These are phyloP conservation scores for Chrysolina oricalcia DNA, from an alignment of 2,888 invertebrate species.

Conservation along the genomic window DNA sequence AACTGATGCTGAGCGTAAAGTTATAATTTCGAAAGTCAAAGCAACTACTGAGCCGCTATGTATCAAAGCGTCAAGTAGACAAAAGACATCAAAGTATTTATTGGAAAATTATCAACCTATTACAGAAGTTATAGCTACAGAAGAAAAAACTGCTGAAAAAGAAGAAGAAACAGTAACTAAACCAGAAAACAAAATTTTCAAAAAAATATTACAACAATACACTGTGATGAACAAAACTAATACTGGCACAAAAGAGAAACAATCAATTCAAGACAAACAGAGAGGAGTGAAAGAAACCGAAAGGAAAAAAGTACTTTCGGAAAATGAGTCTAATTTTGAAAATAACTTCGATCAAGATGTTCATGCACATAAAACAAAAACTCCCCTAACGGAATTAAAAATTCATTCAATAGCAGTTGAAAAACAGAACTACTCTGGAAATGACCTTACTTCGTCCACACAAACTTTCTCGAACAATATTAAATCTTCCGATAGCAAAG, in stretches of 20 bases:
- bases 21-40: background rate
- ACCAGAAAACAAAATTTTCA: background rate
- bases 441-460: background rate
- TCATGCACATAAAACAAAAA: background rate
- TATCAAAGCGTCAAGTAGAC: background rate
- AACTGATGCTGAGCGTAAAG: background rate
- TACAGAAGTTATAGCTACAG: background rate
- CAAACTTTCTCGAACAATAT: background rate
- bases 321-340: background rate
- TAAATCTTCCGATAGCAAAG: background rate
- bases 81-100: conserved; percentile 16
- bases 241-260: background rate
- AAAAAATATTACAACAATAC: conserved; percentile 17
- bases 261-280: conserved; percentile 9
- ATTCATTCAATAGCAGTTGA: conserved; percentile 5
- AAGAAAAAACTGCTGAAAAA: background rate
- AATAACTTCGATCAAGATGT: background rate
- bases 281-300: background rate
- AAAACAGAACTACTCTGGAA: background rate
- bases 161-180: background rate
- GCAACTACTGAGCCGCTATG: background rate
- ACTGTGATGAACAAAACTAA: background rate
- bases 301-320: background rate
- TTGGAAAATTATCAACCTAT: background rate
- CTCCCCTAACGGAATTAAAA: background rate